Conservation (phyloP, 2,888 invertebrate species). For the Ditula angustiorana region DNA sequence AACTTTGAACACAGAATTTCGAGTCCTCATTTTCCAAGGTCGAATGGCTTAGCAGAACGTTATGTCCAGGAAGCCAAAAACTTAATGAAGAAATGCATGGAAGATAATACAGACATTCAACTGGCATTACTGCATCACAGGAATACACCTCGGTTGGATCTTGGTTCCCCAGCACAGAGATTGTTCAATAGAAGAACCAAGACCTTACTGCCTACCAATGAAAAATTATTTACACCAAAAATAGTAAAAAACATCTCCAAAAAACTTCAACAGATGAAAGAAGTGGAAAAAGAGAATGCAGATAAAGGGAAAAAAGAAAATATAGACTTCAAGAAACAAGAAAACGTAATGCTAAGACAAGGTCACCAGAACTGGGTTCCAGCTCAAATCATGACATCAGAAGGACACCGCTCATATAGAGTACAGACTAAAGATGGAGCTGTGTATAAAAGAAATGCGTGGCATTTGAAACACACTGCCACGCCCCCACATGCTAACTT, state of each 20-base stretch:
- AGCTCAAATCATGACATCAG: not conserved
- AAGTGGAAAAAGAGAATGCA: not conserved
- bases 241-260: not conserved
- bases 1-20: constrained; percentile 33
- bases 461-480: not conserved
- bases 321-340: not conserved
- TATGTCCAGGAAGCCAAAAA: constrained; percentile 41
- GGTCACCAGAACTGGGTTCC: too few species aligned
- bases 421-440: too few species aligned
- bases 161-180: not conserved
- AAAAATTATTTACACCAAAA: not conserved
- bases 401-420: too few species aligned
- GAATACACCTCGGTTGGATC: too few species aligned
- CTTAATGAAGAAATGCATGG: too few species aligned
- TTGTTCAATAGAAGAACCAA: too few species aligned
- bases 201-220: not conserved
- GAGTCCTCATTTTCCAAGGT: constrained; percentile 35
- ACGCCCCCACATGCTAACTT: not conserved
- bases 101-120: too few species aligned
- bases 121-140: too few species aligned
- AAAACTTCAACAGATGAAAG: not conserved
- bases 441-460: too few species aligned
- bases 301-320: too few species aligned
- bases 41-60: constrained; percentile 36
- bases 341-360: not conserved